Conservation (phyloP, 2,113 vertebrate genomes). For the Callipepla californica region DNA sequence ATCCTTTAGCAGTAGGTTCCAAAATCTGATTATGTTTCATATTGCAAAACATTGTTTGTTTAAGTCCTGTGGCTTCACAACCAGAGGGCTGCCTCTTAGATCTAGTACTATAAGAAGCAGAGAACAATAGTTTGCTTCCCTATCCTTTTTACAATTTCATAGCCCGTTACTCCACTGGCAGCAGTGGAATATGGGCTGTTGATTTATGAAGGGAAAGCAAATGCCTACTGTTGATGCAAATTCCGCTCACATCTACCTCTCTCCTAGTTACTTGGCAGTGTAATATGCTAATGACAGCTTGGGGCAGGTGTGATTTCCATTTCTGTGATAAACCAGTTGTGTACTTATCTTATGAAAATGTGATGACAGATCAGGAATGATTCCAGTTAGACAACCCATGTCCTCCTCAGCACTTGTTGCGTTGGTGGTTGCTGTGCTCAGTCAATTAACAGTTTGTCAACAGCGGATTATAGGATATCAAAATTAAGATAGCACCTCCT, state of each 20-base stretch:
- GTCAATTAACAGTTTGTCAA: slow-evolving; percentile 56
- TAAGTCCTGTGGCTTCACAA: not conserved
- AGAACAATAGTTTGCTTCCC: not conserved
- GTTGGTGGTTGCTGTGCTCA: slow-evolving; percentile 49
- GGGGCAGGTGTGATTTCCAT: slow-evolving; percentile 45
- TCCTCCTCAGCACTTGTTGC: slow-evolving; percentile 13
- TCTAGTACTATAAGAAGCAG: not conserved
- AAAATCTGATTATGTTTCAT: not conserved
- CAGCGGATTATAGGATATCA: slow-evolving; percentile 34
- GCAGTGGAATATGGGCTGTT: not conserved
- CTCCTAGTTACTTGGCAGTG: not conserved
- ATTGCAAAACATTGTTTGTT: not conserved
- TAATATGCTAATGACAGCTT: slow-evolving; percentile 15
- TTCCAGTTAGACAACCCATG: slow-evolving; percentile 4
- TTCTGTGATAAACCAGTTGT: slow-evolving; percentile 41
- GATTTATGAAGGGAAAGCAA: not conserved
- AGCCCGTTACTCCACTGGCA: not conserved
- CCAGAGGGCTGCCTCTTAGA: not conserved
- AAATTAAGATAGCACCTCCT: slow-evolving; percentile 7
- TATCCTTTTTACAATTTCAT: not conserved
- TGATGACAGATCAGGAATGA: slow-evolving; percentile 29
- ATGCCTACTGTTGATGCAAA: not conserved
- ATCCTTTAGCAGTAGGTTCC: not conserved
- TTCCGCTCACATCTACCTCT: not conserved
- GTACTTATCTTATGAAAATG: not conserved